These are phyloP conservation scores for Rambutsinella grinnellia DNA, from an alignment of 2,888 invertebrate genomes.

Conservation along the genomic window DNA sequence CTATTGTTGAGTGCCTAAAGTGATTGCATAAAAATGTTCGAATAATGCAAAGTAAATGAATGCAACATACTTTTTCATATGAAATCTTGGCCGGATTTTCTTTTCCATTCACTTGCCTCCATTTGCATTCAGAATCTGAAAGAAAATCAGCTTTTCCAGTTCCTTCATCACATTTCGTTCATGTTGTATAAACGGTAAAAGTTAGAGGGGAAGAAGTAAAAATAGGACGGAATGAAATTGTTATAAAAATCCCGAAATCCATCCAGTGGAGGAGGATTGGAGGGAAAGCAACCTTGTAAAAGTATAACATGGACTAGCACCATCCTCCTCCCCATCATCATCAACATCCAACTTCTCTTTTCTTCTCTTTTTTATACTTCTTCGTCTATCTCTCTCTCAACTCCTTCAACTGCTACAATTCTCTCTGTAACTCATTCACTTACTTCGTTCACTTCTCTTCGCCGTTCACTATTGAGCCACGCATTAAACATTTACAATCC, in stretches of 20 bases:
- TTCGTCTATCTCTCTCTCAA: constrained; percentile 4
- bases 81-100: background rate
- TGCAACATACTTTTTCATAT: background rate
- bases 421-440: constrained; percentile 54
- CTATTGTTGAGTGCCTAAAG: constrained; percentile 34
- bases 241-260: too few relatives aligned
- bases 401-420: constrained; percentile 53
- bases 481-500: constrained; percentile 64
- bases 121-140: background rate
- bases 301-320: constrained; percentile 42
- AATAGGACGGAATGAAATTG: constrained; percentile 52
- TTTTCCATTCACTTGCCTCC: background rate
- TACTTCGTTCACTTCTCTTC: constrained; percentile 51
- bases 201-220: constrained; percentile 50
- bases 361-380: constrained; percentile 1
- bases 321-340: constrained; percentile 26
- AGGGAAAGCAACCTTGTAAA: constrained; percentile 43
- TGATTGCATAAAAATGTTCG: constrained; percentile 38
- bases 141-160: background rate
- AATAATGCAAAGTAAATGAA: constrained; percentile 20
- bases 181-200: constrained; percentile 45
- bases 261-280: constrained; percentile 36
- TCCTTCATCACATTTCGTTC: constrained; percentile 47
- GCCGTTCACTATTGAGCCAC: constrained; percentile 61
- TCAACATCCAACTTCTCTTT: constrained; percentile 6